A percentile compares a stretch with the other conserved stretches of the same genome.
Evolutionary conservation across 2,113 vertebrate species (phyloP).

Genomic region (Megaceryle maxima): DNA sequence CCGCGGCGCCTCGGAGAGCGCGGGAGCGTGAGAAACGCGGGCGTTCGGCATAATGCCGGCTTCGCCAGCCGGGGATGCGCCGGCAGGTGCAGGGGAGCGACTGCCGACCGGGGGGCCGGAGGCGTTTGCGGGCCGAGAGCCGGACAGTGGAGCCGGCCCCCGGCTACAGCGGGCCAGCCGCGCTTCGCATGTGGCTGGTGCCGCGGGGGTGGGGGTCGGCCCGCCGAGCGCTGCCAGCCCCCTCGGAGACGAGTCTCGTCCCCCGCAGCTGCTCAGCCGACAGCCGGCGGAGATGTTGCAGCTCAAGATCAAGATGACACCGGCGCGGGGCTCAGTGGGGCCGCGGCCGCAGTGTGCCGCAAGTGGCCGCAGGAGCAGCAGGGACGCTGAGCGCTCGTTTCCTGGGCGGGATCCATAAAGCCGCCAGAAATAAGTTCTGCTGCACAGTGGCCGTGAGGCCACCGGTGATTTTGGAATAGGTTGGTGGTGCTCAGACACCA

Average conservation of each 20-base stretch:
- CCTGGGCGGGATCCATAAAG: neutral
- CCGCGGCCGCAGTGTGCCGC: neutral
- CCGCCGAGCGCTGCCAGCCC: too few relatives aligned
- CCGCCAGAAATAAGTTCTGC: neutral
- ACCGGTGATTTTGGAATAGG: fast-evolving
- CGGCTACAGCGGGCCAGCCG: too few relatives aligned
- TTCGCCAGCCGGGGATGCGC: neutral
- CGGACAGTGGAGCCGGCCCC: too few relatives aligned
- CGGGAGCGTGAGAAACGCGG: neutral
- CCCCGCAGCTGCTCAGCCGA: fast-evolving
- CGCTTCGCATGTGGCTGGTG: too few relatives aligned
- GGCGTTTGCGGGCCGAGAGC: neutral
- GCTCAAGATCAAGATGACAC: fast-evolving
- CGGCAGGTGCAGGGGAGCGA: neutral
- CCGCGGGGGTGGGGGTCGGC: too few relatives aligned
- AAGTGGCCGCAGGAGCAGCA: fast-evolving
- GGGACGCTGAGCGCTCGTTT: fast-evolving
- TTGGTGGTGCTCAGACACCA: fast-evolving
- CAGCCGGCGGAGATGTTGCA: fast-evolving
- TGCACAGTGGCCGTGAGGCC: neutral
- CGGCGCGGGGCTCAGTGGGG: fast-evolving
- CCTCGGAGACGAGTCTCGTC: neutral
- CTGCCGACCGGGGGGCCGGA: too few relatives aligned
- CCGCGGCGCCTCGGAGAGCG: neutral
- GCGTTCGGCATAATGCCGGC: neutral